Base-by-base conservation (phyloP, 2,113 vertebrate genomes). In the Cavia porcellus region DNA sequence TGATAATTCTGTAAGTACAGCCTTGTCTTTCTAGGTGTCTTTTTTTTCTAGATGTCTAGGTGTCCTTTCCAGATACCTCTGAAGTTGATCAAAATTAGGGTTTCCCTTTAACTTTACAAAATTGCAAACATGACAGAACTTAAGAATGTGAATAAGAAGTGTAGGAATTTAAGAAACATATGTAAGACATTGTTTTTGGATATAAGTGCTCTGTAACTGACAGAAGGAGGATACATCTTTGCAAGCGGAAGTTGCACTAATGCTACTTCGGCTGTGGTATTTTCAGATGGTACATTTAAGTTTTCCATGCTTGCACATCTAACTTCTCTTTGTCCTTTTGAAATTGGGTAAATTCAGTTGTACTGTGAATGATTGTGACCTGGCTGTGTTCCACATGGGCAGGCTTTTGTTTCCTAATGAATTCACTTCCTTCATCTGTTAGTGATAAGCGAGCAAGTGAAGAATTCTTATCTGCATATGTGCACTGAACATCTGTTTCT, bases 401-500 rank as follows among this genome's bases (percentile, higher is more conserved):
- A 75, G 82, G 75, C 87, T 93, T 97, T 80, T 95, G 50, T 95
- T 98, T 98, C 87, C 72, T 96, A 95, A 20, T 94, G 84, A 88
- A 89, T 81, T 45, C 86, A 95, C 81, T 95, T 98, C 96, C 98
- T 96, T 97, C 94, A 96, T 97, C 94, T 98, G 96, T 83, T 97
- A 93, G 94, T 72, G 94, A 96, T 97, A 95, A 98, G 94, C 45
- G 96, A 83, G 83, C 96, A 95, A 95, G 96, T 87, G 95, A 89
- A 80, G 95, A 82, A 66, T 74, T 94, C 42, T 97, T 77, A 94
- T 80, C 77, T 94, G 79, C 1, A 0, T 92, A 45, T 81, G 92
- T n/a, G 82, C 12, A 1, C 61, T 90, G 94, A 90, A 96, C 96
- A 98, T 98, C 96, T 98, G 90, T 97, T 98, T 98, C 89, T 98